Evolutionary conservation across 2,797 vertebrate genomes (phyloP), one percentile per base, ranked within the genome.

Genomic region (Simalia tracyae): DNA sequence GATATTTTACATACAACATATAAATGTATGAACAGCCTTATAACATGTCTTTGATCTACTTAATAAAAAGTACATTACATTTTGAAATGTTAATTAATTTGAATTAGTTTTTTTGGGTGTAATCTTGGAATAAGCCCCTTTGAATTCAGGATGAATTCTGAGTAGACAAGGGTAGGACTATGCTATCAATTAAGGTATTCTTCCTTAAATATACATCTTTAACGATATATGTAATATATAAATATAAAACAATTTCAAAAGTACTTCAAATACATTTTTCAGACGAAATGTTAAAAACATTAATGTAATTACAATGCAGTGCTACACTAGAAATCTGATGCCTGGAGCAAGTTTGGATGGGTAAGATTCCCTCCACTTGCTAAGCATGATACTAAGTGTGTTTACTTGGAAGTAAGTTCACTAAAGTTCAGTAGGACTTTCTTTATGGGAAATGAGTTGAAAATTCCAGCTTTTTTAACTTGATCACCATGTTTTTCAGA

Each of bases 11-110:
- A 31, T 50, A 76, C 31, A 63, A 87, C 31, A 24, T 31, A 3
- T 7, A 63, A 91, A 31, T 42, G 59, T 92, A 31, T 42, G 3
- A 46, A 86, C 26, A 61, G 7, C 9, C 60, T 46, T 59, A 46
- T 57, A 89, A 84, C n/a, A 12, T n/a, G 7, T 22, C 56, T 57
- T 93, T 68, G 3, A 63, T 8, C 66, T 89, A 93, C 92, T 91
- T 0, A 56, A 0, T 86, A 31, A 87, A 89, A 42, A 11, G 28
- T 87, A 59, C 87, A 93, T 93, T 72, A 87, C 46, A 46, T 31
- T 11, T 42, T 84, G 57, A 56, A 72, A 2, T 0, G 0, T 1
- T 86, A 14, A 26, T 50, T 94, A n/a, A 86, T 42, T n/a, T 81
- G 26, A 50, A 26, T 42, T 22, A 17, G 28, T 15, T 5, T 46